These are phyloP conservation scores for Drosophila antonietae DNA, from an alignment of 2,888 invertebrate species.

Conservation along the genomic window DNA sequence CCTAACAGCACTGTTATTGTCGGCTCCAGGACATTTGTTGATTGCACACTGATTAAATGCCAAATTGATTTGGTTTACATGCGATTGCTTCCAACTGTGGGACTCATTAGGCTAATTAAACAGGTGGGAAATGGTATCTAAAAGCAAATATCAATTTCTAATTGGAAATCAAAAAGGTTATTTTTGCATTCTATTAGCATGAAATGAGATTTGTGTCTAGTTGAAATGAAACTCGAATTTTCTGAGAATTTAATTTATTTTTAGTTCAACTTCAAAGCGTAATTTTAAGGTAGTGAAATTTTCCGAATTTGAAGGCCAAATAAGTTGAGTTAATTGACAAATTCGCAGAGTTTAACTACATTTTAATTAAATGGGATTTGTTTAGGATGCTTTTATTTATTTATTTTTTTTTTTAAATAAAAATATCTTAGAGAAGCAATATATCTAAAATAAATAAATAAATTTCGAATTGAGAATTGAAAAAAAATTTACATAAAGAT, in stretches of 20 bases:
- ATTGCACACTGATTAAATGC: constrained; percentile 44
- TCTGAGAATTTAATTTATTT: neutral
- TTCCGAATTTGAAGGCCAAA: neutral
- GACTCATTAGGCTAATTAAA: constrained; percentile 18
- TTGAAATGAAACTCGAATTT: neutral
- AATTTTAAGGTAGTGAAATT: neutral
- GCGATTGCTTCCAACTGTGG: constrained; percentile 7
- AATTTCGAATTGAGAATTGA: no score
- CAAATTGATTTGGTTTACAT: constrained; percentile 26
- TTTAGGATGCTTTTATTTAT: neutral
- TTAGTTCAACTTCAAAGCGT: neutral
- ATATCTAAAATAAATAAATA: no score
- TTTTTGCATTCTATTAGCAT: neutral
- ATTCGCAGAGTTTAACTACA: neutral
- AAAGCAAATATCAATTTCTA: neutral
- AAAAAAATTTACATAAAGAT: no score
- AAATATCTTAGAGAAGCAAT: neutral
- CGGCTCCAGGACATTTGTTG: constrained; percentile 44
- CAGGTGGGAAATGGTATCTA: neutral
- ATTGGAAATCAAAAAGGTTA: neutral
- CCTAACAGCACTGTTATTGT: constrained; percentile 16
- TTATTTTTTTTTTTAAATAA: neutral
- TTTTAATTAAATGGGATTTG: accelerated
- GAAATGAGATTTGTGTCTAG: neutral
- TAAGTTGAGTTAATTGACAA: neutral